Evolutionary conservation across 2,113 vertebrate species (phyloP).

Genomic region (Ivindomyrus marchei): DNA sequence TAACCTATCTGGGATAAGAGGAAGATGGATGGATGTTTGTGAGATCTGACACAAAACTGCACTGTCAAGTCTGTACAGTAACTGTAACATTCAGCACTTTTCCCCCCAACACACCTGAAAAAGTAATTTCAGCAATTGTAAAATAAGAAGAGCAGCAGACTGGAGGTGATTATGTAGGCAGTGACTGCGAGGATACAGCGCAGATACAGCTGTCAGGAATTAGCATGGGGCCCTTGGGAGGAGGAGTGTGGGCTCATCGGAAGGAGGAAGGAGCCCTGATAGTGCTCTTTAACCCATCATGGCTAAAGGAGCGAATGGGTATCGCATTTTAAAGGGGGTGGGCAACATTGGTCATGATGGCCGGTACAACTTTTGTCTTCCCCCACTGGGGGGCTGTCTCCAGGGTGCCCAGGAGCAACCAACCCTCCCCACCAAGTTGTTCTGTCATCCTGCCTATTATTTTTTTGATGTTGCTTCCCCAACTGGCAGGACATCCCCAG

Average conservation of each 20-base stretch:
- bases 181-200: background rate
- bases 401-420: background rate
- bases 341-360: background rate
- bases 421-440: background rate
- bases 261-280: background rate
- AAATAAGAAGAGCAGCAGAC: background rate
- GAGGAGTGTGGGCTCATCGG: background rate
- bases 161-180: background rate
- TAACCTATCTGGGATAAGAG: background rate
- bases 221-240: background rate
- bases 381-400: background rate
- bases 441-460: background rate
- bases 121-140: background rate
- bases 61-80: background rate
- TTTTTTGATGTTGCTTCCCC: background rate
- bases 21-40: background rate
- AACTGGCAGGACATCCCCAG: background rate
- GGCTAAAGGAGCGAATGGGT: background rate
- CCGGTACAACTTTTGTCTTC: background rate
- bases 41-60: background rate
- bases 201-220: background rate
- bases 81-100: background rate
- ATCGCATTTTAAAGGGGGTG: background rate
- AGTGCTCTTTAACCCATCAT: background rate
- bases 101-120: background rate